Conservation (phyloP, 2,113 vertebrate genomes). For the Eulemur rufifrons region DNA sequence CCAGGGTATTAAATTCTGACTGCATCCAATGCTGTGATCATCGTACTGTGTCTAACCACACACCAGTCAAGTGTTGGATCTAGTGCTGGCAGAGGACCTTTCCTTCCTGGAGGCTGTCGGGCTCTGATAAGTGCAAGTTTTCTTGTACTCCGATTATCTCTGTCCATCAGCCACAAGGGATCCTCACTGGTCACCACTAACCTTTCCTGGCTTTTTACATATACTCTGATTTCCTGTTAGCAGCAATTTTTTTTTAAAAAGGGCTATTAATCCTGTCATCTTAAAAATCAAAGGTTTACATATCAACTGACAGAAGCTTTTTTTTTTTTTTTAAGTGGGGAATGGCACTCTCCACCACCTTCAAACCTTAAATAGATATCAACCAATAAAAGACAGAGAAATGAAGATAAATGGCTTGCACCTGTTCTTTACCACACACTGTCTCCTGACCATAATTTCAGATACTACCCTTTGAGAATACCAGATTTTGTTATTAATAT, state of each 20-base stretch:
- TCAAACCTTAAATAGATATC: conserved; percentile 45
- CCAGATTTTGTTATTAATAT: background rate
- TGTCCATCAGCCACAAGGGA: conserved; percentile 14
- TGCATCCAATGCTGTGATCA: conserved; percentile 83
- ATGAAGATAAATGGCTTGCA: conserved; percentile 38
- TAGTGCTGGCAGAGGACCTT: conserved; percentile 62
- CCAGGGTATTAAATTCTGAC: conserved; percentile 84
- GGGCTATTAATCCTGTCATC: background rate
- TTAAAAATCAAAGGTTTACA: conserved; percentile 53
- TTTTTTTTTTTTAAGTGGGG: background rate
- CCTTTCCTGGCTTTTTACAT: conserved; percentile 37
- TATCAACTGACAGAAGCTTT: background rate
- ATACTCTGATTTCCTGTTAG: conserved; percentile 19
- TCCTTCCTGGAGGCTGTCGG: conserved; percentile 65
- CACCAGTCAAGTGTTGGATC: conserved; percentile 76
- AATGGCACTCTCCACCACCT: background rate
- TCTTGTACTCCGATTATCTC: conserved; percentile 70
- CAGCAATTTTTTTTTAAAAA: background rate
- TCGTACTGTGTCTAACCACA: conserved; percentile 78
- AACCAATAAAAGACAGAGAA: conserved; percentile 36
- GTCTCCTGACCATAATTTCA: conserved; percentile 60
- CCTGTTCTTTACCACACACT: conserved; percentile 41
- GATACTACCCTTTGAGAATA: conserved; percentile 39
- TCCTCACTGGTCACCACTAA: conserved; percentile 51
- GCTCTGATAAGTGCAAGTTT: conserved; percentile 46